phyloP scores from a whole-genome alignment of 2,888 invertebrate genomes.

The Yponomeuta plumbellus region DNA sequence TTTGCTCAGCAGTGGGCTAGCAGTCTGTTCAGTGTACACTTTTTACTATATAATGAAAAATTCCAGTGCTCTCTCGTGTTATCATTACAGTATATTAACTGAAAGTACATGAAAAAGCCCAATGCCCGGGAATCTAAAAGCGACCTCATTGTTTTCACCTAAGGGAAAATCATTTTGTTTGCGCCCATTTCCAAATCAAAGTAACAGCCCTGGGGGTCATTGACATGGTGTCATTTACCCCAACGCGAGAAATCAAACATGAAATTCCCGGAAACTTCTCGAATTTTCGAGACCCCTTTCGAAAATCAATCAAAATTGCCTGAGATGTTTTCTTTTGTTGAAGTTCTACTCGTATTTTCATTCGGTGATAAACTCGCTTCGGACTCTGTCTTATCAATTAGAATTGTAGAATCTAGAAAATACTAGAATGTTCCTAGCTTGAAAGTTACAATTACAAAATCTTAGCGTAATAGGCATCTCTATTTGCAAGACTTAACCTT shows the following conservation, averaged over 20 bases:
- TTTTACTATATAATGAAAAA: no score
- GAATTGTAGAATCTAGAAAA: no score
- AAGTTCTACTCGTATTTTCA: not conserved
- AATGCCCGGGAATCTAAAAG: not conserved
- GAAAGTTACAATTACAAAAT: no score
- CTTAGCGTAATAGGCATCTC: no score
- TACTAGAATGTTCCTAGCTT: no score
- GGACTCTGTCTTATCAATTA: not conserved
- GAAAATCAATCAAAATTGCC: not conserved
- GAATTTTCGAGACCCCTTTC: not conserved
- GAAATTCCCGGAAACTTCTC: conserved; percentile 21
- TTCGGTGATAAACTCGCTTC: not conserved
- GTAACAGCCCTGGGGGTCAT: not conserved
- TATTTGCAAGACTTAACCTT: no score
- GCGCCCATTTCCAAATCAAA: not conserved
- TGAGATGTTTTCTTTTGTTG: not conserved
- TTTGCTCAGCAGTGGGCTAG: no score
- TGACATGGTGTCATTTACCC: conserved; percentile 16
- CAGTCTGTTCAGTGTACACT: no score
- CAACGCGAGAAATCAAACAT: conserved; percentile 23
- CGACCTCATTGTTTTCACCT: not conserved
- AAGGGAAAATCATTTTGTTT: not conserved
- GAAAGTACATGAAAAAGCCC: not conserved
- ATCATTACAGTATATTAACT: no score
- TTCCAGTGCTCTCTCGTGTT: no score